Base-by-base conservation (phyloP, 2,888 invertebrate genomes). In the Mimumesa dahlbomi region DNA sequence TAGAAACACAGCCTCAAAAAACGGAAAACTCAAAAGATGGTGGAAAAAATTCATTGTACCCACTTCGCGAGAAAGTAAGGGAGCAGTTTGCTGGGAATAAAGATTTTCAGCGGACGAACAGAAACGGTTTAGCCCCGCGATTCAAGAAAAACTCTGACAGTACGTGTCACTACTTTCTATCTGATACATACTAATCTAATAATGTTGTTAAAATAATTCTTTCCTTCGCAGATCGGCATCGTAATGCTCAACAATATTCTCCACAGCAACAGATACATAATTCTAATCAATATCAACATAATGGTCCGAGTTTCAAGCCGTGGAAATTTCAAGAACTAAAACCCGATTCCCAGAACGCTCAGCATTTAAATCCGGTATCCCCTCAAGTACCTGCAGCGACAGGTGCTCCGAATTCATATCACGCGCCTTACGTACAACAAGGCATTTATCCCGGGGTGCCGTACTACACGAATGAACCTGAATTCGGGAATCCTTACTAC, bases 121-220 rank as follows among this genome's bases (percentile, higher is more conserved):
- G 72, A 46, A 84, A 79, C 13, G 62, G 74, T 14, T 29, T 79
- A 31, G 82, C 82, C 31, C 79, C 84, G 2, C 72, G 85, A 53
- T 85, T 83, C 57, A 84, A 83, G 31, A 85, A 73, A 63, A 82
- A 73, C 63, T 65, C 65, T 13, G 82, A 82, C 9, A 79, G 84
- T 84, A 76, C 54, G 76, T 66, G 42, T 18, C 6, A 50, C 4
- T 25, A 25, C 3, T 25, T 7, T 25, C 7, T 25, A 25, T n/a
- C n/a, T n/a, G 25, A 25, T 25, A 7, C 25, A 25, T 25, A 48
- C 34, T 49, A 34, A 4, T n/a, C 1, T 14, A 4, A 46, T 40
- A 19, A 13, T 13, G 22, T 6, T 7, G n/a, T n/a, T n/a, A n/a
- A n/a, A n/a, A n/a, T n/a, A n/a, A n/a, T n/a, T 14, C 3, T 29